Base-by-base conservation (phyloP, 1,140 invertebrate species). In the Pseudachorutes palmiensis region DNA sequence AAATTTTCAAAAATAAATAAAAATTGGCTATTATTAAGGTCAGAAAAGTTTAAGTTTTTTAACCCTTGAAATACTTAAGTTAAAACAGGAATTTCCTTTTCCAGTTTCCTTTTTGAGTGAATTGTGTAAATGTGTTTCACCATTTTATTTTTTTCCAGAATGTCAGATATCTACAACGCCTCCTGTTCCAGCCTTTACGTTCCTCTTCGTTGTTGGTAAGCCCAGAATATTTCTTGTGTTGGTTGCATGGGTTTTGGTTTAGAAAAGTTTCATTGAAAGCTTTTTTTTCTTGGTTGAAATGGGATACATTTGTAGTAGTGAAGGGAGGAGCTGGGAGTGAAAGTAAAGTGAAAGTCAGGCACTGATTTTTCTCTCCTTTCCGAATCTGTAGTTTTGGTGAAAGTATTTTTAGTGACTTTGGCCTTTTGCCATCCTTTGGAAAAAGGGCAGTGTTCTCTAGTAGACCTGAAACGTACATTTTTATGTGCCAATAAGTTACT, bases 141-240 rank as follows among this genome's bases (percentile, higher is more conserved):
- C 9, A 9, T 30, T 2, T 30, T 60, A 9, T 62, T 3, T 2
- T 2, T 33, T 36, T 2, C 80, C 80, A 65, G 78, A 80, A 60
- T 80, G 79, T 69, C 78, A 80, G 72, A 76, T 81, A 55, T 78
- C 76, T 64, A 80, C 79, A 16, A 75, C 75, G 32, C 77, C 77
- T 64, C 76, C 76, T 55, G 76, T 76, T 67, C 76, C 76, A 67
- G 72, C 74, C 63, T 78, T 78, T 60, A 74, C 77, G 45, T 72
- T 71, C 41, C 73, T 79, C 33, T 75, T 76, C 65, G 75, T 78
- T 26, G 76, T 77, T 55, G 76, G 78, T 77, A 48, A 71, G 70
- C 24, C 22, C 19, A n/a, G n/a, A n/a, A n/a, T n/a, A n/a, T n/a
- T n/a, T n/a, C n/a, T n/a, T n/a, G n/a, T n/a, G n/a, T n/a, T n/a